Conservation (phyloP, 2,888 invertebrate genomes). For the Calameuta pallipes region DNA sequence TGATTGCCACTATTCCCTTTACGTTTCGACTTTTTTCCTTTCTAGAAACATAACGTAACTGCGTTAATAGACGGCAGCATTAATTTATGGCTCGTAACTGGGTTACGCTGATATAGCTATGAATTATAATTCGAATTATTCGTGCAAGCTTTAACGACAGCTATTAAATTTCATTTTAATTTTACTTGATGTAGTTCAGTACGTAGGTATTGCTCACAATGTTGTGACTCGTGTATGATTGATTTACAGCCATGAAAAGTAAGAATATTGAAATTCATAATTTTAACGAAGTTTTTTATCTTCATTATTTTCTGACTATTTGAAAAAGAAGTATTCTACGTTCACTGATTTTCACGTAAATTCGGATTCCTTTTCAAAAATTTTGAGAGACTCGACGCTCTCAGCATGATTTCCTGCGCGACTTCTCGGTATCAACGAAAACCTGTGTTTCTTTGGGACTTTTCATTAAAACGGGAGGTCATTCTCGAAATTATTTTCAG, state of each 20-base stretch:
- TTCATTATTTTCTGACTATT: not conserved
- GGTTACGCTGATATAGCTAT: conserved; percentile 41
- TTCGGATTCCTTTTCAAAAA: not conserved
- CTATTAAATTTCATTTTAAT: not conserved
- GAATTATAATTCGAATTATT: conserved; percentile 54
- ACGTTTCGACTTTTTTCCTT: not conserved
- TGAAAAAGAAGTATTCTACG: not conserved
- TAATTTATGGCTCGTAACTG: conserved; percentile 43
- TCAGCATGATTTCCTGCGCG: not conserved
- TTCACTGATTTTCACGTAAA: not conserved
- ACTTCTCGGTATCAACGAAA: not conserved
- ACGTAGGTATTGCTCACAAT: not conserved
- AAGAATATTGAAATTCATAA: not conserved
- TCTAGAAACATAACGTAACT: conserved; percentile 23
- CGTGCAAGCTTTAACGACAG: conserved; percentile 4
- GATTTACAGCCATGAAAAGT: not conserved
- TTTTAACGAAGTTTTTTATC: not conserved
- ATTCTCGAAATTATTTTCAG: not conserved
- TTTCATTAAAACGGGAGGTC: not conserved
- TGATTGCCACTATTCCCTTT: not conserved
- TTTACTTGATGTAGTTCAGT: not conserved
- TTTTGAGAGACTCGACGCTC: not conserved
- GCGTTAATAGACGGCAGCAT: conserved; percentile 40
- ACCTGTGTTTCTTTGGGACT: not conserved
- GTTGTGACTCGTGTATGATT: not conserved